Percentiles rank a stretch among this genome's conserved stretches.
These are phyloP conservation scores for Oxyteleia sp. DNA, from an alignment of 2,888 invertebrate species.

Conservation along the genomic window DNA sequence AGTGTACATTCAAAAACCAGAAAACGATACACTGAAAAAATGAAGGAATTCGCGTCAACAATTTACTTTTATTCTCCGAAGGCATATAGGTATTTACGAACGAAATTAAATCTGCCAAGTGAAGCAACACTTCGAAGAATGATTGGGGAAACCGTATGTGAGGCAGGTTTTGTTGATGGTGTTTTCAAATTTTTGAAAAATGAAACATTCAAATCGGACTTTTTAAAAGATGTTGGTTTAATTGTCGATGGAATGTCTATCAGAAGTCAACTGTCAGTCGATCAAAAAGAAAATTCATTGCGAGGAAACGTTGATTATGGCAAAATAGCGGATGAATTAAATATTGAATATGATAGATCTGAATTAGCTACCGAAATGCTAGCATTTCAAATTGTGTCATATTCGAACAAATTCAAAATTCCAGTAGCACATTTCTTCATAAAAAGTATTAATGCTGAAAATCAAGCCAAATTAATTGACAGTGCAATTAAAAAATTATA, in stretches of 20 bases:
- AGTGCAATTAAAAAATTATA: conserved; percentile 24
- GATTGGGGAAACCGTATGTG: background rate
- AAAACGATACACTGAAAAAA: background rate
- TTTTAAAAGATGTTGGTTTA: conserved; percentile 22
- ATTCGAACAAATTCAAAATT: conserved; percentile 38
- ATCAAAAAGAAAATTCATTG: conserved; percentile 30
- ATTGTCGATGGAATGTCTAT: conserved; percentile 40
- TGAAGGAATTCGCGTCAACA: conserved; percentile 18
- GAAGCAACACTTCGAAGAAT: conserved; percentile 15
- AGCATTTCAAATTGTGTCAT: conserved; percentile 47
- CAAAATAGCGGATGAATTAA: conserved; percentile 29
- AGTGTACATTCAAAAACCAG: background rate
- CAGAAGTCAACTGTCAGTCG: conserved; percentile 19
- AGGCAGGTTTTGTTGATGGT: conserved; percentile 15
- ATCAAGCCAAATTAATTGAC: conserved; percentile 20
- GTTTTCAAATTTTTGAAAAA: conserved; percentile 24
- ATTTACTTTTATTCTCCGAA: conserved; percentile 27
- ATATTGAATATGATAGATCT: conserved; percentile 14
- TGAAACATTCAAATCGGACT: background rate
- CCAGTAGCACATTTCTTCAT: conserved; percentile 38
- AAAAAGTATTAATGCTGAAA: conserved; percentile 16
- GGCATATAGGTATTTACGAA: conserved; percentile 13
- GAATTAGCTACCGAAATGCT: conserved; percentile 47
- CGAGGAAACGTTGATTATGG: conserved; percentile 42
- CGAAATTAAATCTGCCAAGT: conserved; percentile 1